Evolutionary conservation across 2,113 vertebrate genomes (phyloP).

Genomic region (Emydura subglobosa): DNA sequence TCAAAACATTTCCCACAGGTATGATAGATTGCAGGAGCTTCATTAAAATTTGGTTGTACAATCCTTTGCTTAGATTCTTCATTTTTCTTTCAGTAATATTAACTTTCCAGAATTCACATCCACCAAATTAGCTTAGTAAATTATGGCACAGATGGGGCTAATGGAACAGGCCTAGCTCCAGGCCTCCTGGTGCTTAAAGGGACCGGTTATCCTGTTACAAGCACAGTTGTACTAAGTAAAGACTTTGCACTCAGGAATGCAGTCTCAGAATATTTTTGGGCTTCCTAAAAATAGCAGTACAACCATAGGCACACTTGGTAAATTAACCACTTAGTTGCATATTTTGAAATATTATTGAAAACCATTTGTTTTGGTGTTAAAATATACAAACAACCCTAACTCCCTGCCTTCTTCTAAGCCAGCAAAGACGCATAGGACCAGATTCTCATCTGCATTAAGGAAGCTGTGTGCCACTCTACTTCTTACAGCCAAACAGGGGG

Average conservation of each 20-base stretch:
- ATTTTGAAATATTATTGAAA: neutral
- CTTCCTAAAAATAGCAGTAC: neutral
- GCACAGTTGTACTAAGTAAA: neutral
- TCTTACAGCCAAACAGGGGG: neutral
- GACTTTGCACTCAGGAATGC: neutral
- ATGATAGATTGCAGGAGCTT: neutral
- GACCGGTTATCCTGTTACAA: neutral
- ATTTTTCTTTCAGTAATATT: neutral
- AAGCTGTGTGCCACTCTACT: neutral
- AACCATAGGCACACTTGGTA: neutral
- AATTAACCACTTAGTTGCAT: neutral
- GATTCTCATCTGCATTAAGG: neutral
- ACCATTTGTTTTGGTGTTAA: neutral
- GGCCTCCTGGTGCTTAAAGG: neutral
- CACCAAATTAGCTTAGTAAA: neutral
- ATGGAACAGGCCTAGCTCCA: neutral
- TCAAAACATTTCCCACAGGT: neutral
- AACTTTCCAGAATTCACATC: neutral
- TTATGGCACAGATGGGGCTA: neutral
- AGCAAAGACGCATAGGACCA: rapidly evolving
- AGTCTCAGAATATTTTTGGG: neutral
- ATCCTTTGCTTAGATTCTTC: neutral
- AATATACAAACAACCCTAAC: neutral
- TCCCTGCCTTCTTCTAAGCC: neutral
- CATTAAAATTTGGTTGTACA: neutral